Evolutionary conservation across 2,113 vertebrate genomes (phyloP).

Genomic region (Chunga burmeisteri): DNA sequence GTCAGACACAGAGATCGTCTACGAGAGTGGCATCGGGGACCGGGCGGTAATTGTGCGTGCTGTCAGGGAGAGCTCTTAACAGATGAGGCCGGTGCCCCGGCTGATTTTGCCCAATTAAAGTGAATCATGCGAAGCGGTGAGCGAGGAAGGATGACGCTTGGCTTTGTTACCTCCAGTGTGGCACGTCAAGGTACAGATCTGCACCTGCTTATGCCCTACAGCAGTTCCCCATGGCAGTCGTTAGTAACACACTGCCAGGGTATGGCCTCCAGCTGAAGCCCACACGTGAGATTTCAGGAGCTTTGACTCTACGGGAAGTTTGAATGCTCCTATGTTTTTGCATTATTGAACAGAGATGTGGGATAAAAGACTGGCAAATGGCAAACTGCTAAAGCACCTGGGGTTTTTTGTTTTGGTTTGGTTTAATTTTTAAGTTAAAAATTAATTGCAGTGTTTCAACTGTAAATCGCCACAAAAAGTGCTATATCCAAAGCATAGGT

Average conservation of each 20-base stretch:
- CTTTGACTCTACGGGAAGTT: not conserved
- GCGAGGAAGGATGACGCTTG: not conserved
- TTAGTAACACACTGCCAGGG: not conserved
- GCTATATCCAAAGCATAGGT: not conserved
- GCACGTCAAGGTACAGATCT: not conserved
- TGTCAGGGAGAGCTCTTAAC: not conserved
- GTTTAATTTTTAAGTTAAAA: not conserved
- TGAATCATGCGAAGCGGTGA: not conserved
- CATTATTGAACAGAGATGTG: not conserved
- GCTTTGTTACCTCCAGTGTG: not conserved
- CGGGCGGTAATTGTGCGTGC: not conserved
- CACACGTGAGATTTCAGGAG: not conserved
- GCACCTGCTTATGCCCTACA: not conserved
- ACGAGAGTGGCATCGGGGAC: not conserved
- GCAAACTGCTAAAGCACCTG: not conserved
- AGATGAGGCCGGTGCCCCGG: not conserved
- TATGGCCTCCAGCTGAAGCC: not conserved
- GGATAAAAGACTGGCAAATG: not conserved
- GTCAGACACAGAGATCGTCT: not conserved
- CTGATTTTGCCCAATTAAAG: constrained; percentile 1
- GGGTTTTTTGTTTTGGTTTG: not conserved
- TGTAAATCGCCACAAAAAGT: not conserved
- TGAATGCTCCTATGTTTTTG: not conserved
- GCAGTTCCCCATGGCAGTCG: not conserved
- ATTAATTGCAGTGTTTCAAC: not conserved